A percentile compares a stretch with the other conserved stretches of the same genome.
These are phyloP conservation scores for Sebastes dallii DNA, from an alignment of 2,797 vertebrate species.

Conservation along the genomic window DNA sequence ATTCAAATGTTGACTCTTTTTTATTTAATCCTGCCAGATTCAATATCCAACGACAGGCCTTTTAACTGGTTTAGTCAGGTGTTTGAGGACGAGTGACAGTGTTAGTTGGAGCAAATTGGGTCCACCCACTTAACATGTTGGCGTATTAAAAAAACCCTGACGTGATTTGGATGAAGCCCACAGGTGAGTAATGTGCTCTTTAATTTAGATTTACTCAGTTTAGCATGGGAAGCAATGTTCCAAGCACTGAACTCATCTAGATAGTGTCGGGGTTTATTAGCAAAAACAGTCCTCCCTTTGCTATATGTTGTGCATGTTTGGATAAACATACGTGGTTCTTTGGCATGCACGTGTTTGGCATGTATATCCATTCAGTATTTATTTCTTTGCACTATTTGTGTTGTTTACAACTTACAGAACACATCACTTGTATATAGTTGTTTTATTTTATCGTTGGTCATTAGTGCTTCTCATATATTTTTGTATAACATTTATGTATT, in stretches of 20 bases:
- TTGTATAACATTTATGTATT: too few species aligned
- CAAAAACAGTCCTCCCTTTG: neutral
- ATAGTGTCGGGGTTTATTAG: conserved; percentile 48
- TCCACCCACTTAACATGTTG: conserved; percentile 24
- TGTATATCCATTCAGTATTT: too few species aligned
- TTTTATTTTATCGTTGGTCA: too few species aligned
- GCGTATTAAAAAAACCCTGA: conserved; percentile 18
- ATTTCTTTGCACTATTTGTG: too few species aligned
- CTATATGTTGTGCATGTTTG: conserved; percentile 39
- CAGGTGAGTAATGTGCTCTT: conserved; percentile 28
- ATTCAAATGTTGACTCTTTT: conserved; percentile 42
- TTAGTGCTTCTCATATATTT: too few species aligned
- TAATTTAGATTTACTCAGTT: conserved; percentile 33
- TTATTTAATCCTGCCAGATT: conserved; percentile 49
- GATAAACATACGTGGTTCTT: conserved; percentile 40
- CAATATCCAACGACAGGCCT: conserved; percentile 40
- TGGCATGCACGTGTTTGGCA: conserved; percentile 16
- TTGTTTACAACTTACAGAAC: too few species aligned
- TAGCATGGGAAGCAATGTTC: conserved; percentile 22
- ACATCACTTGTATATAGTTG: too few species aligned
- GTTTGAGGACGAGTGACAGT: conserved; percentile 47
- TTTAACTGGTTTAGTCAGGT: conserved; percentile 58
- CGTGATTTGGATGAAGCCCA: conserved; percentile 31
- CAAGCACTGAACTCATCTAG: conserved; percentile 19
- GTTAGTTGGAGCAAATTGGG: conserved; percentile 31